Base-by-base conservation (phyloP, 2,888 invertebrate genomes). In the Agrochola litura region DNA sequence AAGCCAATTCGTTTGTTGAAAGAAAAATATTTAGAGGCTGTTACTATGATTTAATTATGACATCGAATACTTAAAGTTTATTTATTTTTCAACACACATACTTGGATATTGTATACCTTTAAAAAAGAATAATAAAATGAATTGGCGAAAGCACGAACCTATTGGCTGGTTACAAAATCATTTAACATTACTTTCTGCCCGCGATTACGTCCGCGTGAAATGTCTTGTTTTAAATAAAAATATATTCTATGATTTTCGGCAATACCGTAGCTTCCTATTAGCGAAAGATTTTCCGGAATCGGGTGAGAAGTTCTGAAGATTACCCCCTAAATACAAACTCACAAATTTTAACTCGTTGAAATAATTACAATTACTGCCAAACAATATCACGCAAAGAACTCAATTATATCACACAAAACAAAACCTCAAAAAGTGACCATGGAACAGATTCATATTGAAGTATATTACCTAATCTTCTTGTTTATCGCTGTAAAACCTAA, bases 61-160 rank as follows among this genome's bases (percentile, higher is more conserved):
- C 46, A 19, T 65, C 12, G 41, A 14, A 76, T 43, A 22, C 2
- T 43, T 52, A 63, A 41, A 37, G 10, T 37, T 83, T 76, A 25
- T 67, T 79, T 83, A 1, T 2, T 52, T 82, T 68, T 37, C 54
- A 68, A 46, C 37, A 12, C 41, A 46, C 6, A 19, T 8, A 16
- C 16, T 30, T 30, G 16, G 22, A 30, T 25, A n/a, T n/a, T 49
- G 10, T 63, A 12, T 25, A 8, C 6, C 22, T 41, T 54, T 43
- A 25, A 16, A 60, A 52, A 61, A 3, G 6, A 41, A 1, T 41
- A 16, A 25, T 49, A 30, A 30, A 30, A 30, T 30, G 12, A 37
- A 58, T 46, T 66, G 3, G 10, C 16, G 22, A 58, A 64, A 19
- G n/a, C 46, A 72, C 10, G n/a, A 19, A 37, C 56, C 9, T 30